phyloP scores from a whole-genome alignment of 2,888 invertebrate species.

The Buathra laborator region DNA sequence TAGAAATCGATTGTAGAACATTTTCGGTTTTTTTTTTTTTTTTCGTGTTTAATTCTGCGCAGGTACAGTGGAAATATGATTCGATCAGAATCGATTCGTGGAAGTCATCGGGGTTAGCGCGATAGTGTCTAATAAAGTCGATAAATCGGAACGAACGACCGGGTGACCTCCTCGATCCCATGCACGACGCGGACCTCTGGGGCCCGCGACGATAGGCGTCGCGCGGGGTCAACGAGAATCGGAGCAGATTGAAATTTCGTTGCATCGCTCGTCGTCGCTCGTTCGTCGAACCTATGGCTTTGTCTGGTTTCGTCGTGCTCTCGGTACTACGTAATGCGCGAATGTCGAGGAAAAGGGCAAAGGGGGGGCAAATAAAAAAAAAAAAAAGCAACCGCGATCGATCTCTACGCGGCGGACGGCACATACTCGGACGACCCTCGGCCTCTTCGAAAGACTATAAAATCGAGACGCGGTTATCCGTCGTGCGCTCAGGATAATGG shows the following conservation, averaged over 20 bases:
- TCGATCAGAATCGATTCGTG: constrained; percentile 11
- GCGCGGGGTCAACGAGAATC: constrained; percentile 43
- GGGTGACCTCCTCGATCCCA: constrained; percentile 40
- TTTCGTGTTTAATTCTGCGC: not conserved
- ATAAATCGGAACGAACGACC: constrained; percentile 17
- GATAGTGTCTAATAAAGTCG: constrained; percentile 26
- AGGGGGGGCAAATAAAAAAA: not conserved
- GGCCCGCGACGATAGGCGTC: constrained; percentile 27
- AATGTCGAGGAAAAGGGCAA: not conserved
- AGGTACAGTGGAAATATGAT: constrained; percentile 18
- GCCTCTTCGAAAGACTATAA: constrained; percentile 28
- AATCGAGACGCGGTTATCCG: constrained; percentile 12
- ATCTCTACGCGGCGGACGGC: constrained; percentile 15
- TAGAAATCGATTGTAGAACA: not conserved
- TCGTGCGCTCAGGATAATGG: constrained; percentile 5
- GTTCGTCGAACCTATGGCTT: not conserved
- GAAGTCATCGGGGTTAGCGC: not conserved
- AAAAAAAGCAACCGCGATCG: constrained; percentile 37
- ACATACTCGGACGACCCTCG: constrained; percentile 28
- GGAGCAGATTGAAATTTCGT: constrained; percentile 48
- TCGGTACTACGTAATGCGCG: constrained; percentile 29
- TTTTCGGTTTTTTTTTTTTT: not conserved
- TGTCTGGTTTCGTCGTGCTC: not conserved
- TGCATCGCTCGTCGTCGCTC: constrained; percentile 24
- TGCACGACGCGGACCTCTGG: not conserved